These are phyloP conservation scores for Plectropomus leopardus DNA, from an alignment of 2,113 vertebrate species.

Conservation along the genomic window DNA sequence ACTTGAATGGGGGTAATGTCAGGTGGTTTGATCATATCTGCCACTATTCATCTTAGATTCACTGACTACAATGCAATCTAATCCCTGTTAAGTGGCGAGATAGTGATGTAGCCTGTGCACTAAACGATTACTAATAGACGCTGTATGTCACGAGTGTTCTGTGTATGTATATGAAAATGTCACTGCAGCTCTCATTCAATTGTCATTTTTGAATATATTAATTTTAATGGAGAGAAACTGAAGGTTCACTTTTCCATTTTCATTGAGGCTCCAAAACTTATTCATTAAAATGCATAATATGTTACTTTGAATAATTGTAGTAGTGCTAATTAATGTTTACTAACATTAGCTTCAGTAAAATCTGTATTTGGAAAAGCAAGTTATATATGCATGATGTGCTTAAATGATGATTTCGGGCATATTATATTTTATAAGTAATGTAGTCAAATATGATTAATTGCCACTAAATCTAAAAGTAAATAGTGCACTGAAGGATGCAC, in stretches of 20 bases:
- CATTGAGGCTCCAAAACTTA: background rate
- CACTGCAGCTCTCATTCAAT: background rate
- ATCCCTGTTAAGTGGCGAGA: background rate
- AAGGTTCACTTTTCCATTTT: background rate
- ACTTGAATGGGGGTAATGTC: conserved; percentile 22
- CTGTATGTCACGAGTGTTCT: background rate
- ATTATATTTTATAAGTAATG: too few species aligned
- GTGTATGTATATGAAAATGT: background rate
- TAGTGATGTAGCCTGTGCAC: background rate
- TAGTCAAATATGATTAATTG: background rate
- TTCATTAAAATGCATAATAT: background rate
- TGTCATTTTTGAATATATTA: background rate
- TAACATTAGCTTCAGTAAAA: background rate
- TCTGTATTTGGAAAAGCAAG: background rate
- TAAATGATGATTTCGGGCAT: background rate
- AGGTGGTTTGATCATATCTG: conserved; percentile 10
- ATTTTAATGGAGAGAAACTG: background rate
- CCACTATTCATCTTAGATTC: conserved; percentile 5
- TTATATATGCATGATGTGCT: background rate
- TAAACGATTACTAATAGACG: background rate
- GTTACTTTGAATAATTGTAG: too few species aligned
- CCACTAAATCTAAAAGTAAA: background rate
- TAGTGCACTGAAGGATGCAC: background rate
- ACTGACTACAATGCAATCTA: conserved; percentile 2
- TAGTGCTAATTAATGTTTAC: background rate